A percentile compares a stretch with the other conserved stretches of the same genome.
Evolutionary conservation across 2,888 invertebrate species (phyloP).

Genomic region (Caenorhabditis sp.): DNA sequence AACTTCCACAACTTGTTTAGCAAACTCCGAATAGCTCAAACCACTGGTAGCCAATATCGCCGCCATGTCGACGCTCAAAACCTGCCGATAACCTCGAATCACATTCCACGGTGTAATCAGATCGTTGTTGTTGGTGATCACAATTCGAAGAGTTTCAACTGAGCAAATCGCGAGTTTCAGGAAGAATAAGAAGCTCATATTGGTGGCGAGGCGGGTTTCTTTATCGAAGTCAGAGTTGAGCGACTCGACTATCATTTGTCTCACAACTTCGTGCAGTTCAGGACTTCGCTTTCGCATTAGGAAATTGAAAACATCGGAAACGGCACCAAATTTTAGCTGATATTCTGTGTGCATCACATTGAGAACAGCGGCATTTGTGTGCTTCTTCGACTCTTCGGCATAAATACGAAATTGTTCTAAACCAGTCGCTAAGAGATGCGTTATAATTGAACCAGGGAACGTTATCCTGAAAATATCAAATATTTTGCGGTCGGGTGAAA

Average conservation of each 20-base stretch:
- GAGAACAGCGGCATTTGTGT: conserved; percentile 14
- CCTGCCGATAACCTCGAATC: conserved; percentile 43
- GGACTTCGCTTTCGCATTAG: conserved; percentile 39
- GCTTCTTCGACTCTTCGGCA: conserved; percentile 12
- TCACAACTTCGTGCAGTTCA: conserved; percentile 38
- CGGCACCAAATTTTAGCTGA: conserved; percentile 37
- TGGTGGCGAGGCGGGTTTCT: neutral
- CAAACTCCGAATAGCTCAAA: conserved; percentile 27
- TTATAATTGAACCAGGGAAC: conserved; percentile 42
- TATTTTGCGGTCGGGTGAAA: neutral
- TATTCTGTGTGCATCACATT: conserved; percentile 38
- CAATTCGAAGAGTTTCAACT: conserved; percentile 36
- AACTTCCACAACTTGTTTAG: conserved; percentile 25
- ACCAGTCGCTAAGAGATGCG: conserved; percentile 41
- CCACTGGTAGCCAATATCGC: conserved; percentile 19
- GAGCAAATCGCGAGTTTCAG: conserved; percentile 47
- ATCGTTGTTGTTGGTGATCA: conserved; percentile 29
- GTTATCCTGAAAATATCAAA: conserved; percentile 39
- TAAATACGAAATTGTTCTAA: conserved; percentile 42
- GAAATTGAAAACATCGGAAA: conserved; percentile 51
- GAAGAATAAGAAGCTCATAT: conserved; percentile 43
- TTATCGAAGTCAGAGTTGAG: conserved; percentile 1
- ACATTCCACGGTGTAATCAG: conserved; percentile 42
- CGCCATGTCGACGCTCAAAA: conserved; percentile 29
- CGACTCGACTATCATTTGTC: conserved; percentile 20